A percentile compares a stretch with the other conserved stretches of the same genome.
Evolutionary conservation across 2,113 vertebrate species (phyloP).

Genomic region (Charadrius vociferus): DNA sequence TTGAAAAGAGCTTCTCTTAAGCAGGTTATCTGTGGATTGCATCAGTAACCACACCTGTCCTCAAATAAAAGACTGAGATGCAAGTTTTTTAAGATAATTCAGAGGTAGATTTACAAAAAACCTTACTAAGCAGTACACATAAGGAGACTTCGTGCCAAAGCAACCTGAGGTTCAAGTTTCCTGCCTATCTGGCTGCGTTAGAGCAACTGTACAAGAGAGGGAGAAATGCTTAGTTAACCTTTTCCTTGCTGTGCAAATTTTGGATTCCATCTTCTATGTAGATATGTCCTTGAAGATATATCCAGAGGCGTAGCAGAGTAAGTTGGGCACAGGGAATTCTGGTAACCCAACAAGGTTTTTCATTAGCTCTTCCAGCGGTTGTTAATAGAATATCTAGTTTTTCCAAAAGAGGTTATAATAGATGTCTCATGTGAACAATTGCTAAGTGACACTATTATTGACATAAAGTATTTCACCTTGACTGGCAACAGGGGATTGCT

Average conservation of each 20-base stretch:
- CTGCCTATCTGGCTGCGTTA: neutral
- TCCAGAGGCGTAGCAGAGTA: conserved; percentile 29
- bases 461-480: conserved; percentile 33
- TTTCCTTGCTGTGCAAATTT: neutral
- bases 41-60: neutral
- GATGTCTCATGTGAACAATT: conserved; percentile 46
- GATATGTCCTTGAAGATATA: neutral
- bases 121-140: neutral
- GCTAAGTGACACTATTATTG: conserved; percentile 36
- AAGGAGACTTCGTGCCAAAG: neutral
- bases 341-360: conserved; percentile 34
- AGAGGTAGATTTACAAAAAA: neutral
- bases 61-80: neutral
- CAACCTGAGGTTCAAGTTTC: neutral
- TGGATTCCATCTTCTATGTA: neutral
- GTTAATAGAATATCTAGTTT: conserved; percentile 40
- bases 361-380: conserved; percentile 35
- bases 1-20: neutral
- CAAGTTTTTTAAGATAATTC: neutral
- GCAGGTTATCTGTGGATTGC: neutral
- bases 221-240: neutral
- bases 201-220: neutral
- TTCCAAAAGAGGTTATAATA: conserved; percentile 11
- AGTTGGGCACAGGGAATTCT: conserved; percentile 27
- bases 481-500: neutral